Percentiles rank a stretch among this genome's conserved stretches.
Evolutionary conservation across 2,113 vertebrate genomes (phyloP).

Genomic region (Esox niger): DNA sequence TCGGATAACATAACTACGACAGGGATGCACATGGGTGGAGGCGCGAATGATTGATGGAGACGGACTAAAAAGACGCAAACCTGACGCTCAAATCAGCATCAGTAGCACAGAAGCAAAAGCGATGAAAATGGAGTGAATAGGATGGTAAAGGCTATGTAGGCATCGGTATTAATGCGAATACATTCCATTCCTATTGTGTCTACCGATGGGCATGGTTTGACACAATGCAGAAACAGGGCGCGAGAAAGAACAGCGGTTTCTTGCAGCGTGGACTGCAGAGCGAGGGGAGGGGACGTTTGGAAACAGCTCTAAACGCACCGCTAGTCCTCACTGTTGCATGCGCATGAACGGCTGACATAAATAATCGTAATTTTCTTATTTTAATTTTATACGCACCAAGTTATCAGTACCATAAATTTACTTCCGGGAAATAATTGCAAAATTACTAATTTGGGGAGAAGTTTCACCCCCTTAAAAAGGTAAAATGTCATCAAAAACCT

Average conservation of each 20-base stretch:
- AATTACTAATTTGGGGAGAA: not conserved
- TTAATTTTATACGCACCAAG: too few relatives aligned
- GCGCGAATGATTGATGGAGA: slow-evolving; percentile 21
- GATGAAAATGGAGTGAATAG: slow-evolving; percentile 10
- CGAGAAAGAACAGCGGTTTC: slow-evolving; percentile 5
- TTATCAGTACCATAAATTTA: too few relatives aligned
- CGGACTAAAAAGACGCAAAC: slow-evolving; percentile 36
- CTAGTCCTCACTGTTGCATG: not conserved
- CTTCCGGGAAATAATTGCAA: not conserved
- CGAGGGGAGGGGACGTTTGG: slow-evolving; percentile 5
- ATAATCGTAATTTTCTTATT: not conserved
- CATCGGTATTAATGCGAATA: slow-evolving; percentile 20
- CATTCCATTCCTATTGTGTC: slow-evolving; percentile 5
- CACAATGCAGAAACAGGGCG: slow-evolving; percentile 9
- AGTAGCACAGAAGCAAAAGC: slow-evolving; percentile 14
- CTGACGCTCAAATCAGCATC: slow-evolving; percentile 34
- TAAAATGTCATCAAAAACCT: not conserved
- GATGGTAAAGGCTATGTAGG: slow-evolving; percentile 9
- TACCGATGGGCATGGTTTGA: slow-evolving; percentile 9
- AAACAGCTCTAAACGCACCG: not conserved
- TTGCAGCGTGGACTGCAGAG: slow-evolving; percentile 36
- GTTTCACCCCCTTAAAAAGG: not conserved
- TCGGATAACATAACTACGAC: not conserved
- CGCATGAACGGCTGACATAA: not conserved
- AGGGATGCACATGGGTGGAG: slow-evolving; percentile 1